Base-by-base conservation (phyloP, 2,888 invertebrate species). In the Pterobdella sp. region DNA sequence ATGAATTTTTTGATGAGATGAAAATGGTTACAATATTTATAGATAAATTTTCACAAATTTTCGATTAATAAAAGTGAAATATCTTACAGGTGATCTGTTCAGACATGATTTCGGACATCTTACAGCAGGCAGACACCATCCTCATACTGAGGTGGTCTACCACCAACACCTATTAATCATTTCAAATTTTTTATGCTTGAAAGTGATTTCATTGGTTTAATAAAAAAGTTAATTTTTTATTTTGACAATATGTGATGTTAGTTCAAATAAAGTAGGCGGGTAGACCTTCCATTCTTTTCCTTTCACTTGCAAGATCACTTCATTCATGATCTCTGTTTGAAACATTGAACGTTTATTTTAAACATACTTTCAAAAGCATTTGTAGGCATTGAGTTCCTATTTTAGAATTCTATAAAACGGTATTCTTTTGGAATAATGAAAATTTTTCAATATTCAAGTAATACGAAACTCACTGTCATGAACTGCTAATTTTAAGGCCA, bases 41-140 rank as follows among this genome's bases (percentile, higher is more conserved):
- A 63, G 31, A 63, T 7, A 63, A 63, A n/a, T 14, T n/a, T n/a
- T n/a, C n/a, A n/a, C n/a, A n/a, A n/a, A n/a, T n/a, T n/a, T n/a
- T n/a, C 10, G 42, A 14, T 42, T n/a, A 10, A 42, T 1, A 68
- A n/a, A 68, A 3, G 1, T 14, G 0, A 37, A 2, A 14, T 18
- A 22, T 78, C 82, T 80, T 86, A 93, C 93, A 87, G 76, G 96
- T 97, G 73, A 97, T 94, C 78, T 96, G 96, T 85, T 96, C 94
- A 49, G 94, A 93, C 78, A 94, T 94, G 79, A 97, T 94, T 83
- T 96, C 93, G 83, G 95, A 95, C 97, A 97, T 97, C 86, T 96
- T 97, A 86, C 94, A 94, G 85, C 96, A 97, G 1, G 96, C 94
- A 0, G 96, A 96, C 14, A 97, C 92, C 95, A 97, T 97, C 77